Percentiles rank a stretch among this genome's conserved stretches.
These are phyloP conservation scores for Prolemur simus DNA, from an alignment of 2,113 vertebrate genomes.

Conservation along the genomic window DNA sequence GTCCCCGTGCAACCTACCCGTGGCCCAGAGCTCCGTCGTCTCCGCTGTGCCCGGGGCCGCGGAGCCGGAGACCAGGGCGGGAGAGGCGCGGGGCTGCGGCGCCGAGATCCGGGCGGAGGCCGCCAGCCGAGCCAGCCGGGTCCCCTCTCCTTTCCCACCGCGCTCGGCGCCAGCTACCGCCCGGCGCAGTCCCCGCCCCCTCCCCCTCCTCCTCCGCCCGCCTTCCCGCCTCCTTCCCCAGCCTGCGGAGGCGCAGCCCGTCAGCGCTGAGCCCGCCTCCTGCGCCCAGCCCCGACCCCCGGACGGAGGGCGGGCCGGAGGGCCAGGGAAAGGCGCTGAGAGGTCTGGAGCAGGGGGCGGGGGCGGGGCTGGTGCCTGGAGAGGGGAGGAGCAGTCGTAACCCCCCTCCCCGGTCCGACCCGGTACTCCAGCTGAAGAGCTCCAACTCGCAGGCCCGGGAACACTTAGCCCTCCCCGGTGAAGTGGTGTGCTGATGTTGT, in stretches of 20 bases:
- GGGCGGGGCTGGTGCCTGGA: neutral
- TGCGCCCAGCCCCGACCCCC: constrained; percentile 25
- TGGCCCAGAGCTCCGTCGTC: constrained; percentile 41
- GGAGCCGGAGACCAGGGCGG: neutral
- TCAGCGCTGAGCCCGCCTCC: constrained; percentile 68
- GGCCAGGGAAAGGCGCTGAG: neutral
- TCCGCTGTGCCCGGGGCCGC: neutral
- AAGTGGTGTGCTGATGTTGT: neutral
- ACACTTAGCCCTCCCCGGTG: neutral
- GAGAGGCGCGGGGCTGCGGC: constrained; percentile 27
- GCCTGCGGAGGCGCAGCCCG: constrained; percentile 69
- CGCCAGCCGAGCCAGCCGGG: constrained; percentile 56
- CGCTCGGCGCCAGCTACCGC: constrained; percentile 63
- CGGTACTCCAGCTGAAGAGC: rapidly evolving
- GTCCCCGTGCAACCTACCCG: constrained; percentile 65
- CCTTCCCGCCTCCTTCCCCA: constrained; percentile 67
- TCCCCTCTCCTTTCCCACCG: constrained; percentile 60
- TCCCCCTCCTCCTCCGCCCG: constrained; percentile 49
- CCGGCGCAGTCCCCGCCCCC: constrained; percentile 69
- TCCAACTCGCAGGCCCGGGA: neutral
- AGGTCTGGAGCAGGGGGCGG: neutral
- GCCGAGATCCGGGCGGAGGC: constrained; percentile 57
- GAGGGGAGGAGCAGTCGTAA: neutral
- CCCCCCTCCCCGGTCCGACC: neutral
- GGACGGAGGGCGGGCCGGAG: neutral